Evolutionary conservation across 2,888 invertebrate species (phyloP).

Genomic region (Papilio protenor): DNA sequence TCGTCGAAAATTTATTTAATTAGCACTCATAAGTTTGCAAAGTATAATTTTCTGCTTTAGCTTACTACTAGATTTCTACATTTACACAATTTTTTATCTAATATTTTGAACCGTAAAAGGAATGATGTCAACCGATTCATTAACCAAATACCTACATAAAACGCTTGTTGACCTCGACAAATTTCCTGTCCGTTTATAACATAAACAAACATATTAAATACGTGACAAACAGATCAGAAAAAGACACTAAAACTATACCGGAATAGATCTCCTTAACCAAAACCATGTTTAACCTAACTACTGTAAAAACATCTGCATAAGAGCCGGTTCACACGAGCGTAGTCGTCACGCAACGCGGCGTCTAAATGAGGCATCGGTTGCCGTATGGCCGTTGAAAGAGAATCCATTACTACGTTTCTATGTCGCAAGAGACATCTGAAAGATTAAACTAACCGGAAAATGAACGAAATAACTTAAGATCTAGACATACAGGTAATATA

Average conservation of each 20-base stretch:
- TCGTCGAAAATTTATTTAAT: not conserved
- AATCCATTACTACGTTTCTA: conserved; percentile 26
- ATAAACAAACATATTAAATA: conserved; percentile 15
- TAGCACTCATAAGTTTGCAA: not conserved
- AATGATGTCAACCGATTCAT: not conserved
- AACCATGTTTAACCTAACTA: conserved; percentile 35
- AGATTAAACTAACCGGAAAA: conserved; percentile 26
- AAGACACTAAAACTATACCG: conserved; percentile 28
- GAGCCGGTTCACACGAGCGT: conserved; percentile 39
- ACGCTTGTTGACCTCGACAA: not conserved
- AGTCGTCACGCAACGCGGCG: conserved; percentile 39
- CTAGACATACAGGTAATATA: conserved; percentile 20
- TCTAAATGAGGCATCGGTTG: conserved; percentile 25
- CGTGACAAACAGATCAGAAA: conserved; percentile 36
- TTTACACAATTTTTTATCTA: not conserved
- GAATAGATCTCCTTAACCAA: conserved; percentile 24
- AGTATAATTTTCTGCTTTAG: not conserved
- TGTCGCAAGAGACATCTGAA: conserved; percentile 16
- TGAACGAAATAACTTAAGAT: conserved; percentile 20
- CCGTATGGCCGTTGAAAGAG: conserved; percentile 22
- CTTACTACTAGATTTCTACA: not conserved
- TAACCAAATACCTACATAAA: not conserved
- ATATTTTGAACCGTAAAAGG: not conserved
- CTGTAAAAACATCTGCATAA: conserved; percentile 40
- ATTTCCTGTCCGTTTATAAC: conserved; percentile 2